These are phyloP conservation scores for Actinia equina DNA, from an alignment of 64 coral and sea anemone species.

Conservation along the genomic window DNA sequence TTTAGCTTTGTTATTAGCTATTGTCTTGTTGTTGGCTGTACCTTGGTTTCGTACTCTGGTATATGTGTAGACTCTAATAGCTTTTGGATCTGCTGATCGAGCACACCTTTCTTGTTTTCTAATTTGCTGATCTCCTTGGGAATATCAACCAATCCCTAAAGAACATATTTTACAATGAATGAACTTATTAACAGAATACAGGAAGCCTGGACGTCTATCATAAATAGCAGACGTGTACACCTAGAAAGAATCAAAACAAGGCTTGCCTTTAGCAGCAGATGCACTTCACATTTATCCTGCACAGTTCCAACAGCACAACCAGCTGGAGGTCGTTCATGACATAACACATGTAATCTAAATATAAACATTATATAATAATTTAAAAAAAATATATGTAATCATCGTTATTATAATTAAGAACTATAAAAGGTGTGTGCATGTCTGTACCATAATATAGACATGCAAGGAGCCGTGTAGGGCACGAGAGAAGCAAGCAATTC, in stretches of 20 bases:
- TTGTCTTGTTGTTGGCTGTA: too few relatives aligned
- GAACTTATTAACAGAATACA: conserved; percentile 5
- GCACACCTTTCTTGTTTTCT: conserved; percentile 73
- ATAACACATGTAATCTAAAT: conserved; percentile 65
- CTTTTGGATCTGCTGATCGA: conserved; percentile 66
- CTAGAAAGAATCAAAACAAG: not conserved
- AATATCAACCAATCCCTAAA: conserved; percentile 94
- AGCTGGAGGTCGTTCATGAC: conserved; percentile 66
- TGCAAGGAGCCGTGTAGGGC: too few relatives aligned
- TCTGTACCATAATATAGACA: too few relatives aligned
- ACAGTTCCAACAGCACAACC: conserved; percentile 92
- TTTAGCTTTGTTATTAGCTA: too few relatives aligned
- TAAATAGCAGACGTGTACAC: too few relatives aligned
- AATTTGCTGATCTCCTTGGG: conserved; percentile 89
- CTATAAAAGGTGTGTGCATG: too few relatives aligned
- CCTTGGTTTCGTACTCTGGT: conserved; percentile 80
- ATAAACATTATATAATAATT: too few relatives aligned
- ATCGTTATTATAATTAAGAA: too few relatives aligned
- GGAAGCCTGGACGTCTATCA: too few relatives aligned
- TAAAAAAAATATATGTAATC: too few relatives aligned
- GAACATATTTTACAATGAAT: not conserved
- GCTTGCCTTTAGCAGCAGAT: conserved; percentile 86
- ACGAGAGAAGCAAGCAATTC: too few relatives aligned
- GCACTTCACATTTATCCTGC: conserved; percentile 92
- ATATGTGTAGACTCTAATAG: conserved; percentile 58